Conservation (phyloP, 2,797 vertebrate genomes). For the Oryzias dopingdopingensis region DNA sequence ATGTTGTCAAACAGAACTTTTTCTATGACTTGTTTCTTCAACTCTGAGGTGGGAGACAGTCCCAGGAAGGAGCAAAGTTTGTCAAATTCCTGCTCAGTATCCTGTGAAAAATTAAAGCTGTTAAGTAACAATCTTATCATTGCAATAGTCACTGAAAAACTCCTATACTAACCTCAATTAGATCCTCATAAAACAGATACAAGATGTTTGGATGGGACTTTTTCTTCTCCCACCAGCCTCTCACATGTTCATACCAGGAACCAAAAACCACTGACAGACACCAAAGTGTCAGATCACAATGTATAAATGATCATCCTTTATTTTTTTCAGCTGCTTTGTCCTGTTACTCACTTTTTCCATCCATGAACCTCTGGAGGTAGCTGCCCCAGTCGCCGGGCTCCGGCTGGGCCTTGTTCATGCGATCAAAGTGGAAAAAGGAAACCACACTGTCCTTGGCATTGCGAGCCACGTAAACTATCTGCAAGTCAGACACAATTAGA, state of each 20-base stretch:
- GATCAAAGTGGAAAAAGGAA: conserved; percentile 85
- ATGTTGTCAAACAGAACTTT: conserved; percentile 32
- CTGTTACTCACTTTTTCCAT: conserved; percentile 53
- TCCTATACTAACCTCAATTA: conserved; percentile 72
- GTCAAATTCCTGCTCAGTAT: conserved; percentile 69
- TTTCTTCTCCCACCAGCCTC: conserved; percentile 79
- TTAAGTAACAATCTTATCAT: not conserved
- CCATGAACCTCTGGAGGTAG: conserved; percentile 59
- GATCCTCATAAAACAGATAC: conserved; percentile 83
- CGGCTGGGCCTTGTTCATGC: conserved; percentile 77
- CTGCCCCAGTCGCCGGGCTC: conserved; percentile 79
- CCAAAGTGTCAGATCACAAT: not conserved
- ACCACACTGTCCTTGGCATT: conserved; percentile 85
- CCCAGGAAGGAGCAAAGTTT: conserved; percentile 19
- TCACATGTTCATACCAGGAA: conserved; percentile 78
- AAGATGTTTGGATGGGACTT: conserved; percentile 66
- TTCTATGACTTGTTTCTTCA: conserved; percentile 16
- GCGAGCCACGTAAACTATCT: conserved; percentile 82
- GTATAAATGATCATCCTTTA: not conserved
- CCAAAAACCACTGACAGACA: conserved; percentile 68
- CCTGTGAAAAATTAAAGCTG: conserved; percentile 47
- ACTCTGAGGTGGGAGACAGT: conserved; percentile 8
- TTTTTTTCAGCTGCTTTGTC: not conserved
- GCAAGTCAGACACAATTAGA: not conserved
- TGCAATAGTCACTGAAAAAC: not conserved